Conservation (phyloP, 2,888 invertebrate species). For the Drosophila fulvimacula region DNA sequence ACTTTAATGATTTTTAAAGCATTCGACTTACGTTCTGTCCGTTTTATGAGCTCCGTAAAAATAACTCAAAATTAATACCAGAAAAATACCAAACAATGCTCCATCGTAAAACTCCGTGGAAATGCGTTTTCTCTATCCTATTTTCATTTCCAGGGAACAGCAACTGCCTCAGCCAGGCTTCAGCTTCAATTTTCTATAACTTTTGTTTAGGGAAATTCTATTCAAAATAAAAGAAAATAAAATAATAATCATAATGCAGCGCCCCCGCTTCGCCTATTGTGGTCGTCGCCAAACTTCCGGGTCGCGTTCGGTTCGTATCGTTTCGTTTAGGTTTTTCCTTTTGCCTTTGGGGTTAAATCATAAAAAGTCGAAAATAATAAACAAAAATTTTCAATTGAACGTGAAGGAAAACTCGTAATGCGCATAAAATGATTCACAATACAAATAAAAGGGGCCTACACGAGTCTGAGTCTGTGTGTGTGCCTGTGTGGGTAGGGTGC, state of each 20-base stretch:
- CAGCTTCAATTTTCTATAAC: conserved; percentile 23
- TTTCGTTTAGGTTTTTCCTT: conserved; percentile 20
- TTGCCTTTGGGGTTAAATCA: conserved; percentile 74
- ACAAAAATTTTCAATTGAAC: conserved; percentile 79
- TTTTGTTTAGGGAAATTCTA: conserved; percentile 42
- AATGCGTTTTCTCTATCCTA: conserved; percentile 30
- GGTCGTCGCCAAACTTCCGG: conserved; percentile 75
- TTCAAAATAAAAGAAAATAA: conserved; percentile 45
- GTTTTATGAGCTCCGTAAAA: conserved; percentile 61
- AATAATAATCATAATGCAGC: conserved; percentile 38
- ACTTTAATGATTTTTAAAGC: conserved; percentile 66
- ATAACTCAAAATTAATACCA: conserved; percentile 47
- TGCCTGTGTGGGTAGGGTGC: conserved; percentile 1
- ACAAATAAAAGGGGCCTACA: conserved; percentile 1
- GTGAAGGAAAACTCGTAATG: conserved; percentile 76
- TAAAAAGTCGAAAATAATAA: conserved; percentile 78
- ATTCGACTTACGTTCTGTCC: conserved; percentile 32
- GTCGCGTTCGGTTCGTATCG: conserved; percentile 29
- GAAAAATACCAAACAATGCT: conserved; percentile 29
- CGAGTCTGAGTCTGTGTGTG: not conserved
- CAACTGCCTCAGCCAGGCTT: conserved; percentile 55
- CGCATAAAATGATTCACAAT: conserved; percentile 70
- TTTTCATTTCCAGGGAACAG: conserved; percentile 42
- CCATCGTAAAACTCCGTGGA: conserved; percentile 24
- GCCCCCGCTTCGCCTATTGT: not conserved